Percentiles rank a stretch among this genome's conserved stretches.
Evolutionary conservation across 2,797 vertebrate genomes (phyloP).

Genomic region (Intellagama lesueurii): DNA sequence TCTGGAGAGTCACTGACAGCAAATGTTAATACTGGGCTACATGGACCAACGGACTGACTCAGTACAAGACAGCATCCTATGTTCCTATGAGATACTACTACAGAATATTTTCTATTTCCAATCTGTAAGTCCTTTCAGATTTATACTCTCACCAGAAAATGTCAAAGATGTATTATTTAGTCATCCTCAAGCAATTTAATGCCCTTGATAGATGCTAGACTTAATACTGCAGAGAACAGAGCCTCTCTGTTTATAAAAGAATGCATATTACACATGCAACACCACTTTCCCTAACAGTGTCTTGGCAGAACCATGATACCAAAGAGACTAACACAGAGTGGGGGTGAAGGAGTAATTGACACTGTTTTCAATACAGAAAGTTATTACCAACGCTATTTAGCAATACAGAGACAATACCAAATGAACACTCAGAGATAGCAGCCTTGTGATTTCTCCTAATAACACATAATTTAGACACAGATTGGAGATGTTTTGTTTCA

Average conservation of each 20-base stretch:
- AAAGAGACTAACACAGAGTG: background rate
- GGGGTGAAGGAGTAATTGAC: background rate
- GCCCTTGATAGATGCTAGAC: conserved; percentile 11
- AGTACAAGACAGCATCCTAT: too few species aligned
- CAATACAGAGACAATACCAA: background rate
- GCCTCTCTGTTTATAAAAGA: conserved; percentile 14
- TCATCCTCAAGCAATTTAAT: background rate
- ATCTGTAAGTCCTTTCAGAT: background rate
- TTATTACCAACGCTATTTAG: background rate
- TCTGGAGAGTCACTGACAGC: too few species aligned
- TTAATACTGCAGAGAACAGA: background rate
- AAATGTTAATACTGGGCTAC: too few species aligned
- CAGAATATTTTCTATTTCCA: background rate
- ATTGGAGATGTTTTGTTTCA: background rate
- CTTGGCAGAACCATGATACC: conserved; percentile 6
- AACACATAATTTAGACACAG: background rate
- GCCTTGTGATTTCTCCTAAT: background rate
- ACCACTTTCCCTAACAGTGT: background rate
- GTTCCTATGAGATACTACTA: background rate
- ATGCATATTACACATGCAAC: background rate
- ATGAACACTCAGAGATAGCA: background rate
- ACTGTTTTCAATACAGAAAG: background rate
- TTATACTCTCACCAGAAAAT: background rate
- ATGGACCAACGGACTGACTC: too few species aligned
- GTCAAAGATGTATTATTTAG: background rate